Base-by-base conservation (phyloP, 1,140 invertebrate genomes). In the Drosophila kikkawai region DNA sequence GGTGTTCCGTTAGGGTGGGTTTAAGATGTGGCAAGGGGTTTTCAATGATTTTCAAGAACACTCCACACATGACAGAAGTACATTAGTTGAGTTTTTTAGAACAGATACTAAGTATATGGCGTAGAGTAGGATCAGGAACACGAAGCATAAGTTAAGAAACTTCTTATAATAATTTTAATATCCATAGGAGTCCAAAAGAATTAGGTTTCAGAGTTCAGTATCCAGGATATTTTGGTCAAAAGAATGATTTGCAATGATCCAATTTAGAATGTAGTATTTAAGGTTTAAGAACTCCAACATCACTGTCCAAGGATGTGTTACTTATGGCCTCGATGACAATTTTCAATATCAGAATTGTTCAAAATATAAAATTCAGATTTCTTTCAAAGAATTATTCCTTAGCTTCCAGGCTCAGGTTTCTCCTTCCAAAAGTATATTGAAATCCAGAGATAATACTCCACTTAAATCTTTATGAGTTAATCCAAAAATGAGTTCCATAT, bases 51-150 rank as follows among this genome's bases (percentile, higher is more conserved):
- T 51, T 17, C 1, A 34, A 13, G 11, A 9, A 7, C 5, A 0
- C 5, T 26, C 26, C 26, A 36, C 17, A 47, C 75, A 78, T 68
- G 17, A 44, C 56, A 26, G 13, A 13, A 29, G 47, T 29, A 15
- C 15, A n/a, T 39, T n/a, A n/a, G 13, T 0, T 5, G 6, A 4
- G 7, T 19, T 36, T 5, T 1, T 55, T 0, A 15, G 4, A 12
- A 17, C 12, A 9, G 7, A 8, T 19, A 3, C 0, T 8, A 22
- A 8, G 22, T 2, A 55, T 11, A 26, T 11, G 19, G 19, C 19
- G 1, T 1, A 19, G 19, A 26, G 0, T 13, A 26, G 53, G 2
- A 15, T 2, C 7, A 55, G 12, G 13, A 22, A 15, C 17, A 22
- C 7, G 34, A 1, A 6, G 11, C 34, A 6, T 15, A 37, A 22